Evolutionary conservation across 2,797 vertebrate species (phyloP), one percentile per base, ranked within the genome.

Genomic region (Paedocypris micromegethes): DNA sequence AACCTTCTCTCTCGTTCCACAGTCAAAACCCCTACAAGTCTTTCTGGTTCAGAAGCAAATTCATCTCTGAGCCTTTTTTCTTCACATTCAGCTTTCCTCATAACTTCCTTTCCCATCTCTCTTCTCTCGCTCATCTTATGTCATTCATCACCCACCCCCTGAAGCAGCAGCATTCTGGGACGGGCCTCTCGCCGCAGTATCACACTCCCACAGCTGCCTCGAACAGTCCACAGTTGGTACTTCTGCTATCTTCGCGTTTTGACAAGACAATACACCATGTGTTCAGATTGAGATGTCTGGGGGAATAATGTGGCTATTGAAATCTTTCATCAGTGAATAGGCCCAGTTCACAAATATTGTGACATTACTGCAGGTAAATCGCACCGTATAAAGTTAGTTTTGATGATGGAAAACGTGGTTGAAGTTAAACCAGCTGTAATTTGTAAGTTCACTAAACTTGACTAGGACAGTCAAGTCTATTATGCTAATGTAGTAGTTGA

Each of bases 151-250:
- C 56, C 8, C 53, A 47, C 47, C 48, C 56, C 44, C 58, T 40
- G 47, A 40, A 42, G 3, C 69, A 51, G 45, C 67, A 46, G 67
- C 72, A 45, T 58, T 68, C 57, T 65, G 72, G 75, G 72, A 74
- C 51, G 69, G 72, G 68, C 72, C 63, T 66, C 62, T 64, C 9
- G 58, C 74, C 72, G 68, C 64, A 62, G 65, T 76, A 76, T 78
- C 77, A 78, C 72, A 68, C 74, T 74, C 68, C 54, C 66, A 66
- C 77, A 78, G 77, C 77, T 78, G 77, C 69, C 64, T 54, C 58
- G 56, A 64, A 65, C 67, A 53, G 52, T 67, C 64, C 54, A 64
- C 47, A 47, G 56, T 48, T 41, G 39, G 75, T 72, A 65, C 59
- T 68, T 68, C 59, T 65, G 44, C 44, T 48, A 42, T 68, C 49